Evolutionary conservation across 1,140 invertebrate species (phyloP).

Genomic region (Saxidomus purpurata): DNA sequence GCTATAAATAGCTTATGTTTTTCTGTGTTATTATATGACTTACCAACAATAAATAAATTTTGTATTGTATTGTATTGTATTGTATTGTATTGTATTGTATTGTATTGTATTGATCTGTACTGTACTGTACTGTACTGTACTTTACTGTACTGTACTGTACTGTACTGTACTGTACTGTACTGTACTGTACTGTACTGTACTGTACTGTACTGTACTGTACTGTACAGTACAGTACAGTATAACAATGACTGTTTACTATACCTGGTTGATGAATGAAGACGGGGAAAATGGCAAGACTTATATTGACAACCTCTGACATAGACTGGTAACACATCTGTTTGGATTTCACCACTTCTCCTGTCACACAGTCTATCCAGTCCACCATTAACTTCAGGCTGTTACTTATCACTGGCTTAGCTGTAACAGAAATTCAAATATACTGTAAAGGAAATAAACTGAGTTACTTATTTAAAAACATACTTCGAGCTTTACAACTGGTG

Average conservation of each 20-base stretch:
- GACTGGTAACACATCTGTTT: constrained; percentile 89
- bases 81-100: not conserved
- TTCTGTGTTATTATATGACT: no score
- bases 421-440: constrained; percentile 49
- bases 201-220: constrained; percentile 44
- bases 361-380: constrained; percentile 87
- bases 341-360: constrained; percentile 87
- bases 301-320: constrained; percentile 85
- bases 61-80: not conserved
- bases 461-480: no score
- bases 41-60: no score
- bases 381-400: constrained; percentile 86
- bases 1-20: no score
- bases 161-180: constrained; percentile 53
- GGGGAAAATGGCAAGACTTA: constrained; percentile 88
- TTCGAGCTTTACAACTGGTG: no score
- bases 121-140: not conserved
- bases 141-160: constrained; percentile 47
- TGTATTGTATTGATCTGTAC: not conserved
- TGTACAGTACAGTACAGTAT: not conserved
- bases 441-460: not conserved
- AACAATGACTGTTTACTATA: no score
- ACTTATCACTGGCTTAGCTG: constrained; percentile 86
- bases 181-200: constrained; percentile 43
- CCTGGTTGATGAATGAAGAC: constrained; percentile 86